phyloP scores from a whole-genome alignment of 92 coral and sea anemone species.

The Paramuricea clavata region DNA sequence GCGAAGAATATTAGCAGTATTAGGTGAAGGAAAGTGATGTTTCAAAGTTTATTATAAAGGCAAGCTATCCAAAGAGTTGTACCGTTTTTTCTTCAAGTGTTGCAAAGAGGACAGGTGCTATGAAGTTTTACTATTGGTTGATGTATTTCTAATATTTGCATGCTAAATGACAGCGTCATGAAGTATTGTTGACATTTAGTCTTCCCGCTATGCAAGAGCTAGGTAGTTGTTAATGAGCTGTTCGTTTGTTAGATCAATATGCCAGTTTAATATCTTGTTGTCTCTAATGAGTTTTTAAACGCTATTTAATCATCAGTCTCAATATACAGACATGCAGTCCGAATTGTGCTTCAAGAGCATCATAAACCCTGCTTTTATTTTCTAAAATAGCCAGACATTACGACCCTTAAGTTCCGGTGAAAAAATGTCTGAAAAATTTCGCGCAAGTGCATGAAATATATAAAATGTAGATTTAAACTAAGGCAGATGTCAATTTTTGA shows the following conservation, averaged over 20 bases:
- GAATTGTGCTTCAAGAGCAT: neutral
- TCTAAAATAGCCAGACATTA: neutral
- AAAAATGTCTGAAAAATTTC: neutral
- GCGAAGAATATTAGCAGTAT: neutral
- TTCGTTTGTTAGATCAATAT: conserved; percentile 46
- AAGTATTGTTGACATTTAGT: conserved; percentile 25
- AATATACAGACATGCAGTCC: neutral
- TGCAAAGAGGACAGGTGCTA: conserved; percentile 17
- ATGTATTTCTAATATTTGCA: conserved; percentile 33
- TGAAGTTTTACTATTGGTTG: conserved; percentile 1
- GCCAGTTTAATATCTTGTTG: conserved; percentile 50
- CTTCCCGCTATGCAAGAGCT: neutral
- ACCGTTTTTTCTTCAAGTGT: neutral
- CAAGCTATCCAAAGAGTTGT: conserved; percentile 12
- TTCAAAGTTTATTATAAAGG: conserved; percentile 3
- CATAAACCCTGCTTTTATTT: neutral
- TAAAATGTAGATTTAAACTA: neutral
- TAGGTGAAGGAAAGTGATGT: neutral
- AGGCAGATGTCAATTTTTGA: conserved; percentile 34
- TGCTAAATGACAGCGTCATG: conserved; percentile 37
- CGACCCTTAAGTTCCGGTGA: neutral
- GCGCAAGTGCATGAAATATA: neutral
- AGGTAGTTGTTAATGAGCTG: conserved; percentile 36
- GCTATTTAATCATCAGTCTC: conserved; percentile 43
- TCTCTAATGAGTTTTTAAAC: conserved; percentile 52